These are phyloP conservation scores for Synanceia verrucosa DNA, from an alignment of 2,797 vertebrate species.

Conservation along the genomic window DNA sequence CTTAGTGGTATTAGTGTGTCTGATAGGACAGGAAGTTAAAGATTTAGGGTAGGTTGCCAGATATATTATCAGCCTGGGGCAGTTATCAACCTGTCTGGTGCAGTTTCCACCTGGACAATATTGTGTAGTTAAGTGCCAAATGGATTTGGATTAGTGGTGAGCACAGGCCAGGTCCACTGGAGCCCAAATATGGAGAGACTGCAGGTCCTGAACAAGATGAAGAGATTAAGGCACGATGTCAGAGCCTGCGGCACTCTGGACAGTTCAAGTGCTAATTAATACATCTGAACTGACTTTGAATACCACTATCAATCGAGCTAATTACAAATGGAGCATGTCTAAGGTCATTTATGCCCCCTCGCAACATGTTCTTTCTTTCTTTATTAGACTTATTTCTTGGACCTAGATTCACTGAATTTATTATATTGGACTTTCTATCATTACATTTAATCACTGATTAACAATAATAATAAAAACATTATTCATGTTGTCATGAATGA, in stretches of 20 bases:
- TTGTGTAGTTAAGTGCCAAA: slow-evolving; percentile 65
- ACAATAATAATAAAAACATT: neutral
- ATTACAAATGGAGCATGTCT: neutral
- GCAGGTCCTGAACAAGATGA: slow-evolving; percentile 64
- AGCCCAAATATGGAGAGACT: slow-evolving; percentile 48
- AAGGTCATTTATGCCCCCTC: neutral
- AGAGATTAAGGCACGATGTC: slow-evolving; percentile 74
- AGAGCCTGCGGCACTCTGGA: slow-evolving; percentile 32
- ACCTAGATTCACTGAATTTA: neutral
- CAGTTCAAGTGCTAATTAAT: slow-evolving; percentile 37
- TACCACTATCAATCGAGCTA: neutral
- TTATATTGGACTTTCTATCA: neutral
- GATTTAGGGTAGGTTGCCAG: slow-evolving; percentile 32
- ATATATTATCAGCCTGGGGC: slow-evolving; percentile 45
- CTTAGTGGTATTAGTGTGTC: slow-evolving; percentile 3
- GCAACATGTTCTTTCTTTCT: neutral
- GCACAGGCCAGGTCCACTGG: slow-evolving; percentile 44
- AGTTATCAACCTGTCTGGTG: slow-evolving; percentile 59
- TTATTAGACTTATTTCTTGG: neutral
- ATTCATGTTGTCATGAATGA: slow-evolving; percentile 1
- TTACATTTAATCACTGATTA: neutral
- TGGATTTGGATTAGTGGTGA: slow-evolving; percentile 78
- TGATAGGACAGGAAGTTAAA: slow-evolving; percentile 5
- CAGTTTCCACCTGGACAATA: slow-evolving; percentile 69
- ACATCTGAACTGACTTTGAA: slow-evolving; percentile 35